Base-by-base conservation (phyloP, 2,888 invertebrate species). In the Ariolimax columbianus region DNA sequence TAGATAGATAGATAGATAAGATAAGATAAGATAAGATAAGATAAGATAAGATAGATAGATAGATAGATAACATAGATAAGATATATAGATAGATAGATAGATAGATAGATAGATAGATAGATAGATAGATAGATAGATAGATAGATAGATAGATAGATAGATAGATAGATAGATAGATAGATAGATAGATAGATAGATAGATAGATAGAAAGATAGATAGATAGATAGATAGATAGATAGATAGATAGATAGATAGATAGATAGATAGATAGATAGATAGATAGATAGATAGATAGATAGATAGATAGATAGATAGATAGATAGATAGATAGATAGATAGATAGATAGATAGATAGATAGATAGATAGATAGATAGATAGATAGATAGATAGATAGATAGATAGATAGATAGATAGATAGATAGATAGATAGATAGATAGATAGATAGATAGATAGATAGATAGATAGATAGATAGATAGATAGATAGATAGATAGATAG, bases 341-440 rank as follows among this genome's bases (percentile, higher is more conserved):
- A 30, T 33, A 33, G 63, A 63, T 63, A n/a, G 63, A 63, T 63
- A n/a, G 63, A 63, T 63, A n/a, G 63, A 63, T 63, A n/a, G 63
- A 63, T 63, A n/a, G 63, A 63, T 63, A n/a, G 63, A 63, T 63
- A n/a, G 63, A 63, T 63, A n/a, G 63, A 63, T 63, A n/a, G 63
- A 63, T 63, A n/a, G 63, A 63, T 63, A n/a, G 63, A 63, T 63
- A n/a, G 63, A 63, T 63, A n/a, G 63, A 63, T 63, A n/a, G 63
- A 63, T 63, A n/a, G 63, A 51, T 51, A 51, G 63, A 51, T 51
- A 51, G 51, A 51, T 51, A 51, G 51, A 51, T 51, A 51, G 51
- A 51, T 51, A 51, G 63, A 51, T 51, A 51, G 51, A 51, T 51
- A 51, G 51, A 51, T 51, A 51, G 51, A 51, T 51, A 51, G 63